These are phyloP conservation scores for Alauda arvensis DNA, from an alignment of 2,797 vertebrate species.

Conservation along the genomic window DNA sequence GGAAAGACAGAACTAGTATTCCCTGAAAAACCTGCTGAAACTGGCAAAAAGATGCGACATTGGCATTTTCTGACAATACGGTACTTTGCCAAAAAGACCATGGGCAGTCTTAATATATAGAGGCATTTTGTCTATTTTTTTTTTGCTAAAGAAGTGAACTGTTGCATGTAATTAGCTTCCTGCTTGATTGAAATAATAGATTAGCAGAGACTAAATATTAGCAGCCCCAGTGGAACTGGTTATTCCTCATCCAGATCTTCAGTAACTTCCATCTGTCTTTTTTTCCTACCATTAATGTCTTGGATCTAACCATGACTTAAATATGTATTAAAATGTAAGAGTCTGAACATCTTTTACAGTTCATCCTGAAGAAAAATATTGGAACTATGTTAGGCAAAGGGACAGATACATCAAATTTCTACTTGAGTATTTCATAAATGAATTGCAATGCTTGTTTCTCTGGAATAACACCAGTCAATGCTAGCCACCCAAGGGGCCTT, in stretches of 20 bases:
- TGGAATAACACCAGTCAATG: constrained; percentile 67
- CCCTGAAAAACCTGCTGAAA: background rate
- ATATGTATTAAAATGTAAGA: background rate
- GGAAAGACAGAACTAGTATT: background rate
- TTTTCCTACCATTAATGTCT: background rate
- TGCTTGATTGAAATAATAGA: background rate
- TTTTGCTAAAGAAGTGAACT: background rate
- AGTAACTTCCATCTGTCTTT: accelerated
- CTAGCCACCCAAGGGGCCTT: constrained; percentile 73
- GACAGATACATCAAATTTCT: background rate
- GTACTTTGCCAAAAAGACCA: background rate
- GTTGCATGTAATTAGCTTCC: background rate
- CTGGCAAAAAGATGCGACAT: background rate
- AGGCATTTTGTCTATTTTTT: background rate
- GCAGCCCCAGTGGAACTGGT: background rate
- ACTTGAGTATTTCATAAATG: constrained; percentile 1
- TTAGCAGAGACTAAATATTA: background rate
- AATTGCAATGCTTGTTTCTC: constrained; percentile 46
- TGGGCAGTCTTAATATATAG: background rate
- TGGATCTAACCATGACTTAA: background rate
- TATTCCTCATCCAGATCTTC: background rate
- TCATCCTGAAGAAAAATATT: background rate
- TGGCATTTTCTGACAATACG: background rate
- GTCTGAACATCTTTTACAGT: background rate
- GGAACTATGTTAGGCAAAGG: background rate